Evolutionary conservation across 2,797 vertebrate species (phyloP).

Genomic region (Xenentodon cancila): DNA sequence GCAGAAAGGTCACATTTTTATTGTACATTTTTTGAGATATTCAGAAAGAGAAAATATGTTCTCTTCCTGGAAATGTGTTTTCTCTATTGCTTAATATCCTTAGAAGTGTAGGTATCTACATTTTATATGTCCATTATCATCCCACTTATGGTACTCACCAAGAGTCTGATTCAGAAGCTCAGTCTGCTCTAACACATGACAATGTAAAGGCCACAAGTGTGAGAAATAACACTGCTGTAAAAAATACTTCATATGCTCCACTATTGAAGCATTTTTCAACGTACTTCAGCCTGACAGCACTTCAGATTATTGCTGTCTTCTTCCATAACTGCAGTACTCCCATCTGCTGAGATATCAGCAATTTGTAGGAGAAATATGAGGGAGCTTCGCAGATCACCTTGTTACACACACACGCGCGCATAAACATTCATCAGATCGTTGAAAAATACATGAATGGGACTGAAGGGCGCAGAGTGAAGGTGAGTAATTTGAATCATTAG

Average conservation of each 20-base stretch:
- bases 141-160: background rate
- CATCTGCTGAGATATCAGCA: constrained; percentile 42
- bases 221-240: constrained; percentile 35
- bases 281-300: constrained; percentile 26
- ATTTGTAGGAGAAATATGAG: background rate
- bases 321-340: constrained; percentile 36
- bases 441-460: no score
- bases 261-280: constrained; percentile 50
- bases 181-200: constrained; percentile 21
- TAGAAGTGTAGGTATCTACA: no score
- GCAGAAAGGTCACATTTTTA: no score
- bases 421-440: no score
- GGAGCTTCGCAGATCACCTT: background rate
- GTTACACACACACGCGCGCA: no score
- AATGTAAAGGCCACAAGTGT: constrained; percentile 31
- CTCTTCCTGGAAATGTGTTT: no score
- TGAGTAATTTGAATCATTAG: no score
- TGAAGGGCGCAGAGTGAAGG: no score
- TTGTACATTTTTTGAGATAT: no score
- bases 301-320: constrained; percentile 43
- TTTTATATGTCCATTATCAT: no score
- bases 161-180: constrained; percentile 1
- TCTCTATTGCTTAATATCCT: no score
- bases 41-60: no score
- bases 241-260: constrained; percentile 31